phyloP scores from a whole-genome alignment of 1,140 invertebrate species.

The Melitaea cinxia region DNA sequence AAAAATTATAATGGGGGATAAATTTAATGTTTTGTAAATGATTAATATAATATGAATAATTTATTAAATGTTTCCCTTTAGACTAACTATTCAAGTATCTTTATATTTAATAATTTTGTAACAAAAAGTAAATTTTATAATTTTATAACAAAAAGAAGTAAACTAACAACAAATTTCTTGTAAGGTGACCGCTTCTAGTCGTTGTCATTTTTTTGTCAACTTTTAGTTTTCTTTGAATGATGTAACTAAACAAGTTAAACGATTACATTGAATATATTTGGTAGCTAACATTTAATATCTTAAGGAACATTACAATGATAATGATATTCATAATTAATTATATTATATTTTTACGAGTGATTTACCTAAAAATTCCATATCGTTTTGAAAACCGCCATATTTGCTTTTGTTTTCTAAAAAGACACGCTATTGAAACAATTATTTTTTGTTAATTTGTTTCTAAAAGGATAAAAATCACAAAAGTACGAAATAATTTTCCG shows the following conservation, averaged over 20 bases:
- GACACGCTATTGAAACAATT: no score
- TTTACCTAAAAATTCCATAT: no score
- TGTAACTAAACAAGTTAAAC: constrained; percentile 32
- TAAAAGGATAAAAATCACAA: no score
- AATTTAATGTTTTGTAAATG: no score
- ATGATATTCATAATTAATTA: background rate
- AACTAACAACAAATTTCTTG: constrained; percentile 12
- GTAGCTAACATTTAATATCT: background rate
- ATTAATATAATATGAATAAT: no score
- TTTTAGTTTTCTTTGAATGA: constrained; percentile 25
- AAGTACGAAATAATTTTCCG: no score
- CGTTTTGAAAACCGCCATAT: no score
- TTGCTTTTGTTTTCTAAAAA: no score
- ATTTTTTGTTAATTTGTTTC: no score
- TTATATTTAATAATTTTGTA: constrained; percentile 13
- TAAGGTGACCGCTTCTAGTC: constrained; percentile 24
- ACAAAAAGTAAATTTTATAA: constrained; percentile 19
- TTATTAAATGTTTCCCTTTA: background rate
- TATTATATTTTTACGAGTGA: background rate
- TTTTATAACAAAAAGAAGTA: constrained; percentile 25
- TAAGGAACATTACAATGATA: background rate
- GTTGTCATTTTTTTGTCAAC: constrained; percentile 28
- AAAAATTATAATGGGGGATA: no score
- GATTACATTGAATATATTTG: constrained; percentile 19
- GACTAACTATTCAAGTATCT: background rate